Percentiles rank a stretch among this genome's conserved stretches.
Evolutionary conservation across 2,888 invertebrate species (phyloP).

Genomic region (Xylota segnis): DNA sequence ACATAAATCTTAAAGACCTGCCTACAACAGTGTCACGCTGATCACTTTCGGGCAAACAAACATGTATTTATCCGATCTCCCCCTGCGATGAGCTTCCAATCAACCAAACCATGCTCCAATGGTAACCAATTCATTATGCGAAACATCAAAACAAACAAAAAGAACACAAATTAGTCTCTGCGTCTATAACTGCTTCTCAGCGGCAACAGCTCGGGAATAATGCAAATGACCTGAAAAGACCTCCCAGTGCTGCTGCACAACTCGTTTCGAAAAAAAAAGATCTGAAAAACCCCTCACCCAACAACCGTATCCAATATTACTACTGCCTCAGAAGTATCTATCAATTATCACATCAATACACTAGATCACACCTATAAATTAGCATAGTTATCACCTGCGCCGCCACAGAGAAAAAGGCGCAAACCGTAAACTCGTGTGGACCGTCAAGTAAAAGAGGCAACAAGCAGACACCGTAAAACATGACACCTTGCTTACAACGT

Average conservation of each 20-base stretch:
- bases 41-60: conserved; percentile 1
- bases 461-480: conserved; percentile 10
- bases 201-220: conserved; percentile 14
- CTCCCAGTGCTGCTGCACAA: conserved; percentile 37
- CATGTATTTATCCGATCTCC: conserved; percentile 10
- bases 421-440: conserved; percentile 20
- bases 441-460: conserved; percentile 33
- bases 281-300: conserved; percentile 9
- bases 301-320: conserved; percentile 17
- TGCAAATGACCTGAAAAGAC: conserved; percentile 52
- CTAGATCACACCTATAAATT: conserved; percentile 63
- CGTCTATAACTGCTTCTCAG: background rate
- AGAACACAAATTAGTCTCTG: conserved; percentile 31
- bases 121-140: conserved; percentile 46
- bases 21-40: conserved; percentile 18
- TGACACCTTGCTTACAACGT: conserved; percentile 20
- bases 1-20: background rate
- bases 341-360: conserved; percentile 61
- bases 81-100: conserved; percentile 24
- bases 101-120: conserved; percentile 8
- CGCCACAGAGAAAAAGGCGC: conserved; percentile 25
- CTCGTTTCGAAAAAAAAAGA: background rate
- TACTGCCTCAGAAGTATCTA: conserved; percentile 55
- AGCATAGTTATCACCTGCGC: conserved; percentile 61
- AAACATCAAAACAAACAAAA: conserved; percentile 34